Base-by-base conservation (phyloP, 2,113 vertebrate genomes). In the Sterrhoptilus dennistouni region DNA sequence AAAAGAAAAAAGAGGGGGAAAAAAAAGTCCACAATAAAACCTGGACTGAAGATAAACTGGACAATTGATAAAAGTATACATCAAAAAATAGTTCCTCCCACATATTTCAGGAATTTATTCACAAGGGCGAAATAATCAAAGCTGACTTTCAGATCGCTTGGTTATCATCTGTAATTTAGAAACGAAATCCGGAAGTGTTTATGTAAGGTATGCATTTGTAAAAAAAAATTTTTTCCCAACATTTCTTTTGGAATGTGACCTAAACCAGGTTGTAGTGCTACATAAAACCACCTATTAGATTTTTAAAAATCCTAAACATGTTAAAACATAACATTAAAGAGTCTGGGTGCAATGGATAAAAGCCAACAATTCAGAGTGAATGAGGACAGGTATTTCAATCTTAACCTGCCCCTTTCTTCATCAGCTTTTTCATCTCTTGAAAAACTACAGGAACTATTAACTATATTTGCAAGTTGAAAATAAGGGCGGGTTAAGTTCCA, bases 181-280 rank as follows among this genome's bases (percentile, higher is more conserved):
- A 89, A 81, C n/a, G 77, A 93, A 94, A 87, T 76, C 23, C 36
- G 61, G 95, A 97, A 95, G 40, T 28, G 49, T 42, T 97, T 94
- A 93, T 83, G 92, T 87, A 90, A 93, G 74, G 89, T 81, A 95
- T 83, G 78, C 90, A 82, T 93, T 86, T 71, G 40, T 76, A 89
- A 95, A 94, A 89, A 95, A 94, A 75, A 27, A 1, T 82, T 87
- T 95, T 86, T 28, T 2, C 66, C 65, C 64, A 95, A 88, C 42
- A 64, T 91, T 93, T 90, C 63, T 94, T 93, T 87, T 90, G 95
- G 85, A 97, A 96, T 94, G 91, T 59, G 35, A 90, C 82, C 93
- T 93, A 69, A 92, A 90, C 80, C 87, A 92, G 75, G 90, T 84
- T 92, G 74, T 57, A 90, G 65, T 31, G 47, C 89, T 96, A 94